phyloP scores from a whole-genome alignment of 92 coral and sea anemone genomes.

The Hydrozoanthus gracilis region DNA sequence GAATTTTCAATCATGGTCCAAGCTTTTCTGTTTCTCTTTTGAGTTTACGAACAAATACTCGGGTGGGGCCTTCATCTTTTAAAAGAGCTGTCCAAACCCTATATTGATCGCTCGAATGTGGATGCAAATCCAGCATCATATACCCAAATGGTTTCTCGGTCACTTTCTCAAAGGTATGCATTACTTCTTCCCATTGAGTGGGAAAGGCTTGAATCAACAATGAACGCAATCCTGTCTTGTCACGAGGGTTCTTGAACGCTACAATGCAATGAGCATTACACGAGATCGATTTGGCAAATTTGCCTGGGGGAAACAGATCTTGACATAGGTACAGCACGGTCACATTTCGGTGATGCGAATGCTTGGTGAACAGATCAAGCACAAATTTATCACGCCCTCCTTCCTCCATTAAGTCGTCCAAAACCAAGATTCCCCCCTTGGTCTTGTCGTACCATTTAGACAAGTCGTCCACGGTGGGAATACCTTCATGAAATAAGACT shows the following conservation, averaged over 20 bases:
- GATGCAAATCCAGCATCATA: slow-evolving; percentile 26
- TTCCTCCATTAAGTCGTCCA: slow-evolving; percentile 36
- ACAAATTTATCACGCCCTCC: slow-evolving; percentile 8
- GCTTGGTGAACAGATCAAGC: slow-evolving; percentile 18
- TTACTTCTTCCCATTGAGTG: slow-evolving; percentile 22
- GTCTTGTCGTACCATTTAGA: slow-evolving; percentile 17
- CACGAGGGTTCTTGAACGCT: slow-evolving; percentile 57
- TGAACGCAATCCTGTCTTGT: slow-evolving; percentile 35
- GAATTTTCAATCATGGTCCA: background rate
- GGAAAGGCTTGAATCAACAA: slow-evolving; percentile 55
- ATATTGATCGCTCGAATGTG: slow-evolving; percentile 12
- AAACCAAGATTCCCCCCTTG: slow-evolving; percentile 28
- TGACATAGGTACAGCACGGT: slow-evolving; percentile 35
- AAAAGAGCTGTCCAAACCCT: slow-evolving; percentile 10
- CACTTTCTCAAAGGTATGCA: slow-evolving; percentile 30
- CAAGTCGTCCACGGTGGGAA: slow-evolving; percentile 6
- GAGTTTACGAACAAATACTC: background rate
- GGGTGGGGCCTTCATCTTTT: slow-evolving; percentile 29
- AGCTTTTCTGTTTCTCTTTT: background rate
- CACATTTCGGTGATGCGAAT: slow-evolving; percentile 5
- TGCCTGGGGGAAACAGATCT: slow-evolving; percentile 35
- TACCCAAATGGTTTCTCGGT: slow-evolving; percentile 51
- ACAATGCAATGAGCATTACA: background rate
- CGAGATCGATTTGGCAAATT: slow-evolving; percentile 28
- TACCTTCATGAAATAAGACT: slow-evolving; percentile 11